These are phyloP conservation scores for Mus spicilegus DNA, from an alignment of 2,113 vertebrate genomes.

Conservation along the genomic window DNA sequence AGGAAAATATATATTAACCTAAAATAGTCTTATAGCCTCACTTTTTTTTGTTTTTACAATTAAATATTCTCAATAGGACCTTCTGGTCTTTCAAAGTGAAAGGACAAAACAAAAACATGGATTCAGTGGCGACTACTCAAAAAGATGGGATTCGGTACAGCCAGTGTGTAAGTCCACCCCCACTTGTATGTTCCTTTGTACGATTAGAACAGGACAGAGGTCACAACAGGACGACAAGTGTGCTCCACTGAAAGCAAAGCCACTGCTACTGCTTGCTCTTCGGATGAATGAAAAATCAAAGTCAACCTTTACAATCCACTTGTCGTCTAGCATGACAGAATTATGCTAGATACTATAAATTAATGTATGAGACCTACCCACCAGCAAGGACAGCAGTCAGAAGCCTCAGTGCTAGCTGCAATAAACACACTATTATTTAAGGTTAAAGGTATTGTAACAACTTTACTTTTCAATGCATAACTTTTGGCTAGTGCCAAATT, in stretches of 20 bases:
- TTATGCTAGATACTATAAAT: neutral
- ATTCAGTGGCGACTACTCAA: neutral
- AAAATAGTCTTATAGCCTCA: neutral
- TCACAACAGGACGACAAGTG: neutral
- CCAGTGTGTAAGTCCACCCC: neutral
- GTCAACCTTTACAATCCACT: constrained; percentile 20
- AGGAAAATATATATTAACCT: neutral
- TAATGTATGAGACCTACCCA: neutral
- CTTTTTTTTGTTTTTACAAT: neutral
- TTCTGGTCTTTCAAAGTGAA: neutral
- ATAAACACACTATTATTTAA: neutral
- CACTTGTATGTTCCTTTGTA: neutral
- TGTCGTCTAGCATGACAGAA: neutral
- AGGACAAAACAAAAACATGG: neutral
- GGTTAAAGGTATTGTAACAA: neutral
- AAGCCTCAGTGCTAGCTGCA: neutral
- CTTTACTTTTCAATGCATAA: neutral
- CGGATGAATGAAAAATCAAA: constrained; percentile 28
- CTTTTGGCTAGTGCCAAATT: neutral
- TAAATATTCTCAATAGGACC: neutral
- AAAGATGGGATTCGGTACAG: neutral
- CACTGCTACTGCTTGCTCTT: neutral
- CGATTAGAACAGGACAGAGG: neutral
- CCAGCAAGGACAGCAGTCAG: neutral
- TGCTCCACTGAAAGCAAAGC: constrained; percentile 11